Evolutionary conservation across 2,888 invertebrate species (phyloP), one percentile per base, ranked within the genome.

Genomic region (Bibio marci): DNA sequence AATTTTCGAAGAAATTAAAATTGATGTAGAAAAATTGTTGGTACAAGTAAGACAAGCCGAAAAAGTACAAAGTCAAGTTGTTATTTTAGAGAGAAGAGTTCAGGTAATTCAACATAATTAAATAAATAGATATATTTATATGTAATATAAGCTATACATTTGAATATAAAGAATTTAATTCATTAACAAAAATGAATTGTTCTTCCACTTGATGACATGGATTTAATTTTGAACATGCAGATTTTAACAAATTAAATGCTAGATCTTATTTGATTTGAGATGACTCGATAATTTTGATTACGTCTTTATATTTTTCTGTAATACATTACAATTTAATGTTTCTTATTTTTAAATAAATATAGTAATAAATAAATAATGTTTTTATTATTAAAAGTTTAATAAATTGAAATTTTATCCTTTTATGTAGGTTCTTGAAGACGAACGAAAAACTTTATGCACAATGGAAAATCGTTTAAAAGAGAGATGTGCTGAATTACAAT

Each of bases 11-110:
- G 75, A 75, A 41, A 76, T 79, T 46, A 73, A 80, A 52, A 76
- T 86, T 35, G 85, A 90, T 50, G 77, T 87, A 28, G 80, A 83
- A 46, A 76, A 71, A 26, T 62, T 87, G 43, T 74, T 75, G 47
- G 69, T 72, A 40, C 71, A 78, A 48, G 73, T 80, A 2, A 67
- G 74, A 31, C 76, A 76, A 48, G 75, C 80, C 2, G 74, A 78
- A 50, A 71, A 72, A 42, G 78, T 81, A 26, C 69, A 72, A 46
- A 72, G 74, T 48, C 79, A 80, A 58, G 65, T 81, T 45, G 69
- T 74, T 1, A 61, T 79, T 35, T 57, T 82, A 43, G 81, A 82
- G 56, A 68, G 78, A 48, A 67, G 76, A 54, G 73, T 81, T 1
- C 76, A 78, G 69, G 77, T 76, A 53, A 32, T n/a, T n/a, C n/a